These are phyloP conservation scores for Ceuthmochares aereus DNA, from an alignment of 2,113 vertebrate species.

Conservation along the genomic window DNA sequence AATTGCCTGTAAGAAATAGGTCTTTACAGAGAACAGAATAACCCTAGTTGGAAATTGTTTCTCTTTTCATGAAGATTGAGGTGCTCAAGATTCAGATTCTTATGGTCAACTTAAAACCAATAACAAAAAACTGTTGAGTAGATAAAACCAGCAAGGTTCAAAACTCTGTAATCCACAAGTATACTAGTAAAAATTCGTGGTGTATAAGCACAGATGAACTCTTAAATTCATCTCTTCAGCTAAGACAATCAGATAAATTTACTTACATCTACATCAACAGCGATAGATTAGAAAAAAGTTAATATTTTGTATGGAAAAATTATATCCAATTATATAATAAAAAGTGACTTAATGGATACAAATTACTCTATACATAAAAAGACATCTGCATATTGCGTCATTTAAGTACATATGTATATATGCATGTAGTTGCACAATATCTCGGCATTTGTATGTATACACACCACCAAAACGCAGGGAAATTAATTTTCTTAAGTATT, in stretches of 20 bases:
- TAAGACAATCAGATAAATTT: neutral
- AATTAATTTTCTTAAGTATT: neutral
- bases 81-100: neutral
- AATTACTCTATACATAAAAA: neutral
- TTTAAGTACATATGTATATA: neutral
- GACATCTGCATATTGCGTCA: neutral
- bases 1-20: neutral
- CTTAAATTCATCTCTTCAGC: neutral
- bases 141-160: neutral
- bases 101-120: neutral
- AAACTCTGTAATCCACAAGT: neutral
- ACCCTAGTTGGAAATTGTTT: neutral
- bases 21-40: neutral
- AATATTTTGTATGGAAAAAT: neutral
- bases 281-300: neutral
- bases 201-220: accelerated
- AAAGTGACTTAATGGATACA: neutral
- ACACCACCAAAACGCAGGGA: accelerated
- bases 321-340: neutral
- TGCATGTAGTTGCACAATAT: accelerated
- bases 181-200: neutral
- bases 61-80: neutral
- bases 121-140: neutral
- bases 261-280: neutral
- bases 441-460: accelerated